These are phyloP conservation scores for Erpobdella octoculata DNA, from an alignment of 2,888 invertebrate species.

Conservation along the genomic window DNA sequence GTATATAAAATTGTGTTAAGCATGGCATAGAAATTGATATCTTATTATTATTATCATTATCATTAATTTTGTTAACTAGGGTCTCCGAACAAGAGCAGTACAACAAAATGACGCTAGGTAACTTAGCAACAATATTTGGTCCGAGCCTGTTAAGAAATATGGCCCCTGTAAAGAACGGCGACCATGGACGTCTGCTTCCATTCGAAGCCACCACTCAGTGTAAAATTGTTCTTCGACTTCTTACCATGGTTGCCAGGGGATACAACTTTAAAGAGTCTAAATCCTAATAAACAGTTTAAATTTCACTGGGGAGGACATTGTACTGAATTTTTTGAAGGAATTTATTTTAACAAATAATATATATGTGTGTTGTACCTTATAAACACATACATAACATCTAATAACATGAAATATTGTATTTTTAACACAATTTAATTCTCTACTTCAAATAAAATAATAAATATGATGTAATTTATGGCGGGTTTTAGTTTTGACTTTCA, in stretches of 20 bases:
- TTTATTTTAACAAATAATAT: neutral
- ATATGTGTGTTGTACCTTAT: no score
- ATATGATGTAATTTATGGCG: no score
- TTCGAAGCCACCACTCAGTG: neutral
- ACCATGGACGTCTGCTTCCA: neutral
- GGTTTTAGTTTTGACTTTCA: no score
- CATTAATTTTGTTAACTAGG: neutral
- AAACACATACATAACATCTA: no score
- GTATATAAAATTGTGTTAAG: neutral
- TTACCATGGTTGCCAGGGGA: neutral
- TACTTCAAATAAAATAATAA: no score
- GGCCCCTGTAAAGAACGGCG: neutral
- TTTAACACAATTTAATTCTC: no score
- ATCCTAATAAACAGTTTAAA: no score
- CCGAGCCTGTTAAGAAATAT: neutral
- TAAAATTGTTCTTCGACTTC: neutral
- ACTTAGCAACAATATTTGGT: conserved; percentile 7
- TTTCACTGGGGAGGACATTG: no score
- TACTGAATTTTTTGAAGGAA: neutral
- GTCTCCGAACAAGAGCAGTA: conserved; percentile 7
- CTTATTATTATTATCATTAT: neutral
- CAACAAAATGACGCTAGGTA: conserved; percentile 13
- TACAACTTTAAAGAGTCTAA: neutral
- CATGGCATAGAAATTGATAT: neutral
- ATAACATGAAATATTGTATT: no score